Evolutionary conservation across 1,140 invertebrate genomes (phyloP).

Genomic region (Drosophila azteca): DNA sequence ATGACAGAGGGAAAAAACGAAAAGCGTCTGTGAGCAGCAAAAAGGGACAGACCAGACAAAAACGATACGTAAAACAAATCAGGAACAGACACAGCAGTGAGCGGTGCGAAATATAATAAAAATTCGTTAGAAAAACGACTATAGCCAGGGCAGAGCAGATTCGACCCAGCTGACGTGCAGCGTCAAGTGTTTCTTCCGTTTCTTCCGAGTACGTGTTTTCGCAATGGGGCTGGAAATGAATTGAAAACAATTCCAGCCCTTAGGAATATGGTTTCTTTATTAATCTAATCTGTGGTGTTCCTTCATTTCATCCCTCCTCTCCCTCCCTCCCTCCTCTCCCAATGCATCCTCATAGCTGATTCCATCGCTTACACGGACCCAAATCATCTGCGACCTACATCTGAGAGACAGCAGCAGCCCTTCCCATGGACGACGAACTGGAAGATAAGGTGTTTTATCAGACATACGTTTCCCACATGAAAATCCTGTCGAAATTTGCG

Average conservation of each 20-base stretch:
- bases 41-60: conserved; percentile 10
- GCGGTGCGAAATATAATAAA: conserved; percentile 29
- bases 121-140: conserved; percentile 8
- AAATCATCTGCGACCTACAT: too few relatives aligned
- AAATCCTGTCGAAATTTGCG: conserved; percentile 90
- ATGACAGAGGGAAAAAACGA: background rate
- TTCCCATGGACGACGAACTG: conserved; percentile 93
- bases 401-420: conserved; percentile 7
- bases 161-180: conserved; percentile 49
- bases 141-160: background rate
- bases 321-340: too few relatives aligned
- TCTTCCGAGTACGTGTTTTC: conserved; percentile 30
- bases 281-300: too few relatives aligned
- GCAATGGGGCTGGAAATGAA: conserved; percentile 10
- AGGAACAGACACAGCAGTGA: conserved; percentile 19
- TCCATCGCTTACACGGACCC: too few relatives aligned
- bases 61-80: conserved; percentile 18
- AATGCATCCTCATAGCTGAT: too few relatives aligned
- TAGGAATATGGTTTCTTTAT: too few relatives aligned
- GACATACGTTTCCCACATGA: conserved; percentile 92
- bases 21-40: conserved; percentile 22
- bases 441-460: conserved; percentile 94
- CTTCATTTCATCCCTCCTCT: conserved; percentile 13
- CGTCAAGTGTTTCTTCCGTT: conserved; percentile 49
- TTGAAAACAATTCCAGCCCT: too few relatives aligned